Base-by-base conservation (phyloP, 2,888 invertebrate genomes). In the Drosophila putrida region DNA sequence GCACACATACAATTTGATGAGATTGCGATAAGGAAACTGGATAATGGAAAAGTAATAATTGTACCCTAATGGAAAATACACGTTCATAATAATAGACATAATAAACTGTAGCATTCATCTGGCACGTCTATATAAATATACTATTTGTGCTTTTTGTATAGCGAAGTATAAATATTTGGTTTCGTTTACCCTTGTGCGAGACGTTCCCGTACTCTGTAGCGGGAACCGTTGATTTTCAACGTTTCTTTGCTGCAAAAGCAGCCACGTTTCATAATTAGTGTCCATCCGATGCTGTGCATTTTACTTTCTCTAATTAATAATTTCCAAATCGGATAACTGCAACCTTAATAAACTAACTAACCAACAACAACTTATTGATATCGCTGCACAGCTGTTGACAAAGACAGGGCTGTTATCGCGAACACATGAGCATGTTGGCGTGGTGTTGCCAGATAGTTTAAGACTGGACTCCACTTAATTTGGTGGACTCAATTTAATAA, bases 201-300 rank as follows among this genome's bases (percentile, higher is more conserved):
- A 83, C 95, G 94, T 87, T 96, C 96, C 59, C 94, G 93, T 8
- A 97, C 93, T 53, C 93, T 93, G 89, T 96, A 97, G 88, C 95
- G 95, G 69, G 94, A 94, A 36, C 95, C 95, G 90, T 96, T 96
- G 54, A 97, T 94, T 58, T 93, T 93, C 31, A 97, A 91, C 6
- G 94, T 94, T 92, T 96, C 96, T 88, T 94, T 95, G 35, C 95
- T 94, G 93, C 97, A 97, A 44, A 96, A 93, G 90, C 97, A 97
- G 35, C 96, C 96, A 93, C 95, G 95, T 93, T 94, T 95, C 81
- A 95, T 93, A 80, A 96, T 94, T 75, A 95, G 93, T 89, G 94
- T 95, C 91, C 95, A 93, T 67, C 95, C 96, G 82, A 96, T 91
- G 75, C 95, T 94, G 90, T 96, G 95, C 95, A 96, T 95, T 77